phyloP scores from a whole-genome alignment of 1,140 invertebrate species.

The Dreissena polymorpha region DNA sequence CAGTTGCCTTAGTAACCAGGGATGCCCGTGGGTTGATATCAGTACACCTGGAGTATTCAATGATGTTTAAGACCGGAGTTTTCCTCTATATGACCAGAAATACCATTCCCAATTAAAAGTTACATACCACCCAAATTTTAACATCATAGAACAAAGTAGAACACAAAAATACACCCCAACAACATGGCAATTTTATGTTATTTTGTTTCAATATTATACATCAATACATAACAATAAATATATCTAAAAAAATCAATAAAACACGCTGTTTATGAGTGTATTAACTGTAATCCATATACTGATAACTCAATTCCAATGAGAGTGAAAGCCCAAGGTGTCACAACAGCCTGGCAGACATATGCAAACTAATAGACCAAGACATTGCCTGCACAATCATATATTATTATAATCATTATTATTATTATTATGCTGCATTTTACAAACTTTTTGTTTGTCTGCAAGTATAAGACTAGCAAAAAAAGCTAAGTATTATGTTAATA shows the following conservation, averaged over 20 bases:
- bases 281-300: background rate
- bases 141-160: background rate
- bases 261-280: background rate
- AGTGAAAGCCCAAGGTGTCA: background rate
- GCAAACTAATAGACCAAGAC: too few relatives aligned
- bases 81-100: background rate
- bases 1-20: slow-evolving; percentile 59
- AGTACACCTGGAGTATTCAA: slow-evolving; percentile 66
- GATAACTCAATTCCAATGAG: background rate
- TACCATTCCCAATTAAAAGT: background rate
- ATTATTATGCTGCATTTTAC: too few relatives aligned
- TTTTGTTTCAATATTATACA: background rate
- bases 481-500: too few relatives aligned
- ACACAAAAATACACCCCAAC: background rate
- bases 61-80: background rate
- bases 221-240: background rate
- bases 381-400: too few relatives aligned
- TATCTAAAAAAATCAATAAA: background rate
- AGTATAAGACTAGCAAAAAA: too few relatives aligned
- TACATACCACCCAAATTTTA: background rate
- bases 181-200: background rate
- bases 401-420: too few relatives aligned
- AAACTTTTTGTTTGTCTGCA: too few relatives aligned
- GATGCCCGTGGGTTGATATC: slow-evolving; percentile 73
- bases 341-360: background rate